Conservation (phyloP, 1,140 invertebrate species). For the Tachypleus tridentatus region DNA sequence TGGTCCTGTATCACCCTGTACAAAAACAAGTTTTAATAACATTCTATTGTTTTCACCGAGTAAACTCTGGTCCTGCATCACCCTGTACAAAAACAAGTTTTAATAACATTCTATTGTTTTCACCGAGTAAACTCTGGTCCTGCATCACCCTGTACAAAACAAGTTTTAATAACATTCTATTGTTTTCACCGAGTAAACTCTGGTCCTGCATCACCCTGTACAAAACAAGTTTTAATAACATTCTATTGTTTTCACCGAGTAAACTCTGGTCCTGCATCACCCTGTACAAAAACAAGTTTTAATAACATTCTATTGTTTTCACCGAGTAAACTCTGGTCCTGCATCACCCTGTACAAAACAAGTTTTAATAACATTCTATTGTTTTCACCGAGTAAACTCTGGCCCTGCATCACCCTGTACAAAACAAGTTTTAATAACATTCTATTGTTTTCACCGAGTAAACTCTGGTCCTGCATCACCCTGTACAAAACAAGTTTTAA, state of each 20-base stretch:
- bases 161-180: too few species aligned
- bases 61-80: slow-evolving; percentile 1
- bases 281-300: background rate
- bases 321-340: background rate
- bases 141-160: slow-evolving; percentile 8
- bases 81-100: slow-evolving; percentile 1
- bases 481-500: background rate
- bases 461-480: slow-evolving; percentile 1
- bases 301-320: too few species aligned
- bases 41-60: too few species aligned
- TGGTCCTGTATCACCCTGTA: slow-evolving; percentile 7
- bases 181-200: too few species aligned
- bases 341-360: slow-evolving; percentile 6
- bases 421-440: background rate
- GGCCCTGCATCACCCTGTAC: slow-evolving; percentile 6
- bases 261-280: slow-evolving; percentile 1
- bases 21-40: background rate
- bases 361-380: too few species aligned
- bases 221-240: background rate
- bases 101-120: too few species aligned
- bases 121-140: background rate
- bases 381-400: too few species aligned
- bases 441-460: too few species aligned
- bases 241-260: too few species aligned
- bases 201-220: slow-evolving; percentile 7